These are phyloP conservation scores for Sycophila sp. DNA, from an alignment of 1,140 invertebrate species.

Conservation along the genomic window DNA sequence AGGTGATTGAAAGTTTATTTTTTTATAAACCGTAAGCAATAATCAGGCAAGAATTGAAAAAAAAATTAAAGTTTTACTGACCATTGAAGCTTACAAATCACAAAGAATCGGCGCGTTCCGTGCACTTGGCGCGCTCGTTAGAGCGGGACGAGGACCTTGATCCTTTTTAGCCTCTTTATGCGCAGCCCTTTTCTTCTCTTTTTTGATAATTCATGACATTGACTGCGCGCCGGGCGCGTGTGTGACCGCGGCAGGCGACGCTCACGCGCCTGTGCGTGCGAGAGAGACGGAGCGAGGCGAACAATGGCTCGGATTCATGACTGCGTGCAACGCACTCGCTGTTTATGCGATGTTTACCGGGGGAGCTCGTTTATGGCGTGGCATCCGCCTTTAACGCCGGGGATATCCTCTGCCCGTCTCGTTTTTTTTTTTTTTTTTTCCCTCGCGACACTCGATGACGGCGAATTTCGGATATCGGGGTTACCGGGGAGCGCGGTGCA, in stretches of 20 bases:
- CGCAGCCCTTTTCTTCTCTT: background rate
- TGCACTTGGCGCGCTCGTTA: background rate
- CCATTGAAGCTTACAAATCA: too few species aligned
- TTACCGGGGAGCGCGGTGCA: too few species aligned
- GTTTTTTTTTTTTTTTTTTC: background rate
- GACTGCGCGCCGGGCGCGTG: background rate
- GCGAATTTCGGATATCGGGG: too few species aligned
- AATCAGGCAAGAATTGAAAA: too few species aligned
- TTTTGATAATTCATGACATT: constrained; percentile 26
- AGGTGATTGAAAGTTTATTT: too few species aligned
- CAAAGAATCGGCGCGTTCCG: too few species aligned
- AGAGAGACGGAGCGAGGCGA: background rate
- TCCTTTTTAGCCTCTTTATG: background rate
- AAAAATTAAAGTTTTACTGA: too few species aligned
- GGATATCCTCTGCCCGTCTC: background rate
- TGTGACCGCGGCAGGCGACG: too few species aligned
- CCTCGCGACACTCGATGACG: too few species aligned
- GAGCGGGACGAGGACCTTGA: constrained; percentile 10
- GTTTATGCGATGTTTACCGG: constrained; percentile 22
- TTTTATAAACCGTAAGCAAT: too few species aligned
- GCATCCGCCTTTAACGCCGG: background rate
- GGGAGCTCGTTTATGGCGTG: constrained; percentile 9
- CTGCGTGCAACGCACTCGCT: background rate
- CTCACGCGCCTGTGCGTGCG: background rate
- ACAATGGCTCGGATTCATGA: constrained; percentile 21